Evolutionary conservation across 2,113 vertebrate species (phyloP).

Genomic region (Calonectris borealis): DNA sequence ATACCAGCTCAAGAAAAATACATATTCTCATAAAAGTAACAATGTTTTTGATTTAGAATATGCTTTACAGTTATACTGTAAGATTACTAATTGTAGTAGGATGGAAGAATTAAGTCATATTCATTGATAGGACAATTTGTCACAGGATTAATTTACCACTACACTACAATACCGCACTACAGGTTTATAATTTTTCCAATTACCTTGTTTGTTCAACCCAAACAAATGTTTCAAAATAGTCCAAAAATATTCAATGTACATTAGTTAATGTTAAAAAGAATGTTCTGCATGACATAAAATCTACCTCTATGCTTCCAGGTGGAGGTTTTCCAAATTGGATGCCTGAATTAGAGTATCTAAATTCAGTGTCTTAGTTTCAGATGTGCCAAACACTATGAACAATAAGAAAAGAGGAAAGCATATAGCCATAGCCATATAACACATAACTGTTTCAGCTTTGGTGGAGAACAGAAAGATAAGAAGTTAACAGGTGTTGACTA

Average conservation of each 20-base stretch:
- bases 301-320: neutral
- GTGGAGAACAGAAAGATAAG: neutral
- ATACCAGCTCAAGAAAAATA: neutral
- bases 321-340: neutral
- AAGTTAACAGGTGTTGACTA: neutral
- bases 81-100: neutral
- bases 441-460: neutral
- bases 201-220: neutral
- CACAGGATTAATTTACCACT: neutral
- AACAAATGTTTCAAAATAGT: neutral
- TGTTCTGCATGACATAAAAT: neutral
- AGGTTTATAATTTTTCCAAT: neutral
- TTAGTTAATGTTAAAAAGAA: neutral
- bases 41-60: neutral
- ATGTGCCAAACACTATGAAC: neutral
- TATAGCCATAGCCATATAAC: neutral
- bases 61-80: neutral
- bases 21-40: neutral
- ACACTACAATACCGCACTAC: neutral
- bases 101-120: neutral
- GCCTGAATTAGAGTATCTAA: neutral
- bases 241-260: neutral
- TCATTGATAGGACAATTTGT: neutral
- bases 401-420: neutral
- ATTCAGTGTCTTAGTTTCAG: neutral